Conservation (phyloP, 2,113 vertebrate species). For the Leptodactylus fuscus region DNA sequence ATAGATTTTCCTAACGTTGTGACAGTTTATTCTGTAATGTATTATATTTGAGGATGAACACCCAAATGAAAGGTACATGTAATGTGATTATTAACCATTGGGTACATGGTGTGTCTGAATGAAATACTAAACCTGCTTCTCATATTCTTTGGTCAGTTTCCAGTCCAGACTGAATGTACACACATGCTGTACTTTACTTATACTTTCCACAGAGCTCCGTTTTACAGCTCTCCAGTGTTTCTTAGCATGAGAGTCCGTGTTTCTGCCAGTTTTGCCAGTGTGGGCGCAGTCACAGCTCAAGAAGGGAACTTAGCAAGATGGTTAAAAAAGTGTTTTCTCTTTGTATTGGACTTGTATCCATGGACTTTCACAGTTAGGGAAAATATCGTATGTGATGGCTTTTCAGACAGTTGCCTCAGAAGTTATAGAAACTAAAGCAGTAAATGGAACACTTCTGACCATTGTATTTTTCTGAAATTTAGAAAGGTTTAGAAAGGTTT, state of each 20-base stretch:
- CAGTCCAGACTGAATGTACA: background rate
- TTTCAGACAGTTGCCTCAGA: background rate
- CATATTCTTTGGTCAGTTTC: background rate
- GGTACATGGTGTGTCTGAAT: constrained; percentile 37
- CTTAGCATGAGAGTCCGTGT: background rate
- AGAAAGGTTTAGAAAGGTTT: too few relatives aligned
- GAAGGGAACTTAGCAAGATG: background rate
- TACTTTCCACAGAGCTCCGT: constrained; percentile 39
- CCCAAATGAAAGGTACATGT: background rate
- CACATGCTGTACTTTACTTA: background rate
- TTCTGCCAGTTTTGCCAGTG: constrained; percentile 33
- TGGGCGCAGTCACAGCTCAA: background rate
- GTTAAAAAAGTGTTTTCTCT: background rate
- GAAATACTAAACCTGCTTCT: constrained; percentile 4
- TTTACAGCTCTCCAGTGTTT: constrained; percentile 50
- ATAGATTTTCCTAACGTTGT: background rate
- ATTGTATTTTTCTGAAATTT: background rate
- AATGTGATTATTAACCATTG: constrained; percentile 1
- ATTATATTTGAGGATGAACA: background rate
- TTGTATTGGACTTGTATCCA: background rate
- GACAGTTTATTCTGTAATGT: background rate
- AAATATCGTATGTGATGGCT: constrained; percentile 33
- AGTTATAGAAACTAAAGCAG: background rate
- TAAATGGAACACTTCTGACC: background rate
- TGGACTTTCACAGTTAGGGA: background rate